These are phyloP conservation scores for Stratiolaelaps scimitus DNA, from an alignment of 1,140 invertebrate genomes.

Conservation along the genomic window DNA sequence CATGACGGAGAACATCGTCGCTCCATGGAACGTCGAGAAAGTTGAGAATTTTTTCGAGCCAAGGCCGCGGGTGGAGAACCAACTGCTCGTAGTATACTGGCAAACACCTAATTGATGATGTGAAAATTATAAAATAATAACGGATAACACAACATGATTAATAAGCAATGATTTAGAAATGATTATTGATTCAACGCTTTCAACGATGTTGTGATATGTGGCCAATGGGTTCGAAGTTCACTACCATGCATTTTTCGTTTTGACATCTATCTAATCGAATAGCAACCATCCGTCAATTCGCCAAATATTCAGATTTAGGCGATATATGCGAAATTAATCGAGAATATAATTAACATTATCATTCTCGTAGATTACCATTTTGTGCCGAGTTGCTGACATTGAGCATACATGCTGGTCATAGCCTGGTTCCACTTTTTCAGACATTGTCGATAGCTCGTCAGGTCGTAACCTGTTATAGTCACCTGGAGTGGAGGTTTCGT, in stretches of 20 bases:
- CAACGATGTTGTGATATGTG: too few species aligned
- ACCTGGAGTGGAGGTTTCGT: conserved; percentile 50
- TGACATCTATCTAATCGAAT: too few species aligned
- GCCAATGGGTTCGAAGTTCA: too few species aligned
- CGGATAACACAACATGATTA: too few species aligned
- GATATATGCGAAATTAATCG: too few species aligned
- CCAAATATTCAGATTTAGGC: too few species aligned
- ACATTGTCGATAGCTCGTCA: conserved; percentile 81
- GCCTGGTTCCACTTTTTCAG: conserved; percentile 91
- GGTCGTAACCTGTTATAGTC: conserved; percentile 93
- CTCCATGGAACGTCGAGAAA: conserved; percentile 92
- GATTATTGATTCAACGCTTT: too few species aligned
- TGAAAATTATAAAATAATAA: too few species aligned
- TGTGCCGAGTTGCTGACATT: conserved; percentile 75
- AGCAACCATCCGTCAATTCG: too few species aligned
- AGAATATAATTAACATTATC: too few species aligned
- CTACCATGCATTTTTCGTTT: too few species aligned
- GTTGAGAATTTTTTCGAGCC: conserved; percentile 74
- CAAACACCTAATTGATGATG: conserved; percentile 50
- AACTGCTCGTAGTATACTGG: conserved; percentile 91
- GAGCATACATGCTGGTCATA: conserved; percentile 81
- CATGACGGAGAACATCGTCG: conserved; percentile 89
- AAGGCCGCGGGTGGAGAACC: conserved; percentile 76
- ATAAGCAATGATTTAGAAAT: too few species aligned
- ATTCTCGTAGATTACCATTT: conserved; percentile 41